These are phyloP conservation scores for Stratiomys singularior DNA, from an alignment of 2,888 invertebrate species.

Conservation along the genomic window DNA sequence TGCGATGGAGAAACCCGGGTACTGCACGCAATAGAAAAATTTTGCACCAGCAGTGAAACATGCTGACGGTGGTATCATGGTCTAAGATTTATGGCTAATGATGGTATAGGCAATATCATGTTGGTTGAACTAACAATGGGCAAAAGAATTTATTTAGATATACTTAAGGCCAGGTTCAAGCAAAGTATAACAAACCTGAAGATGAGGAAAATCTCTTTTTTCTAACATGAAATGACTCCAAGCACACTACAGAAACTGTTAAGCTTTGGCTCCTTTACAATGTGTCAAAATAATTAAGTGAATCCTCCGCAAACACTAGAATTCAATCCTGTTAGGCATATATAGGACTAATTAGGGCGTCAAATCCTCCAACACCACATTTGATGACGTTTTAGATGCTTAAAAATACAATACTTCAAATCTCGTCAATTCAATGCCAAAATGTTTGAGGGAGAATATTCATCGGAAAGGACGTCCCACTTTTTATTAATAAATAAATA, in stretches of 20 bases:
- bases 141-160: slow-evolving; percentile 28
- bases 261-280: too few species aligned
- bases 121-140: slow-evolving; percentile 46
- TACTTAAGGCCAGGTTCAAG: slow-evolving; percentile 40
- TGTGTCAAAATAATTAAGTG: too few species aligned
- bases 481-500: too few species aligned
- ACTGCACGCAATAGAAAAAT: slow-evolving; percentile 35
- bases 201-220: background rate
- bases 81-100: slow-evolving; percentile 42
- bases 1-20: slow-evolving; percentile 40
- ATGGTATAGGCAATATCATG: slow-evolving; percentile 35
- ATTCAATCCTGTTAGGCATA: too few species aligned
- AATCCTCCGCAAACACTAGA: too few species aligned
- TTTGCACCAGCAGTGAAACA: slow-evolving; percentile 46
- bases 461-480: too few species aligned
- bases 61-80: slow-evolving; percentile 45
- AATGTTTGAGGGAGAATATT: too few species aligned
- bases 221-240: slow-evolving; percentile 49
- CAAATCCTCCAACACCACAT: too few species aligned
- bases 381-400: too few species aligned
- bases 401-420: too few species aligned
- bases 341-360: too few species aligned
- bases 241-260: slow-evolving; percentile 38
- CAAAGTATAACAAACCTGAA: background rate
- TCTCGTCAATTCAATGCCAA: too few species aligned